Evolutionary conservation across 2,797 vertebrate genomes (phyloP).

Genomic region (Echeneis naucrates): DNA sequence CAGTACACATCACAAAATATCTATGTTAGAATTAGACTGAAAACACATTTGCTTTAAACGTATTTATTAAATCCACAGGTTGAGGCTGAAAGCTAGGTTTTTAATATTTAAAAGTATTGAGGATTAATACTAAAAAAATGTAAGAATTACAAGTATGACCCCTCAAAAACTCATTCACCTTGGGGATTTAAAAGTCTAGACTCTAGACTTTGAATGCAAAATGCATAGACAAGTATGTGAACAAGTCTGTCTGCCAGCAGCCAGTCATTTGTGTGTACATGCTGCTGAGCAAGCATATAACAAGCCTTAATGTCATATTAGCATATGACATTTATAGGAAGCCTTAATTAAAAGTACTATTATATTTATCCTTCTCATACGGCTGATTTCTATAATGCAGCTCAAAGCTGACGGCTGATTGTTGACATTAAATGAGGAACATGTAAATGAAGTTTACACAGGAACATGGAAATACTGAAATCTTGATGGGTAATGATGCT

Average conservation of each 20-base stretch:
- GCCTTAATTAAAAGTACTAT: conserved; percentile 35
- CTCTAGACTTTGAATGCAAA: not conserved
- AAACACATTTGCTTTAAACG: not conserved
- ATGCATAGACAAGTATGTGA: not conserved
- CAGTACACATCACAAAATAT: not conserved
- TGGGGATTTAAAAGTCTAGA: not conserved
- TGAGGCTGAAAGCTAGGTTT: too few species aligned
- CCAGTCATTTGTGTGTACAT: not conserved
- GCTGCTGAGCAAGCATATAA: not conserved
- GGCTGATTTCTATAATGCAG: conserved; percentile 46
- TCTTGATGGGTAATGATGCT: conserved; percentile 49
- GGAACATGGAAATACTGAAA: conserved; percentile 31
- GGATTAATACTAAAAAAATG: too few species aligned
- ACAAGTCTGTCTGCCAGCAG: not conserved
- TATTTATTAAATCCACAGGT: too few species aligned
- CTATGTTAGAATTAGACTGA: not conserved
- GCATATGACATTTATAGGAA: conserved; percentile 54
- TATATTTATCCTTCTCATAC: conserved; percentile 31
- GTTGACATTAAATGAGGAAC: conserved; percentile 42
- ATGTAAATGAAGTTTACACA: conserved; percentile 39
- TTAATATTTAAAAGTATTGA: too few species aligned
- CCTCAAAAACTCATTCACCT: too few species aligned
- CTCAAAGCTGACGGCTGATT: conserved; percentile 43
- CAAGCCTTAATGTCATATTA: conserved; percentile 46
- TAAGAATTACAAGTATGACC: too few species aligned